These are phyloP conservation scores for Tromatobia lineatoria DNA, from an alignment of 2,888 invertebrate genomes.

Conservation along the genomic window DNA sequence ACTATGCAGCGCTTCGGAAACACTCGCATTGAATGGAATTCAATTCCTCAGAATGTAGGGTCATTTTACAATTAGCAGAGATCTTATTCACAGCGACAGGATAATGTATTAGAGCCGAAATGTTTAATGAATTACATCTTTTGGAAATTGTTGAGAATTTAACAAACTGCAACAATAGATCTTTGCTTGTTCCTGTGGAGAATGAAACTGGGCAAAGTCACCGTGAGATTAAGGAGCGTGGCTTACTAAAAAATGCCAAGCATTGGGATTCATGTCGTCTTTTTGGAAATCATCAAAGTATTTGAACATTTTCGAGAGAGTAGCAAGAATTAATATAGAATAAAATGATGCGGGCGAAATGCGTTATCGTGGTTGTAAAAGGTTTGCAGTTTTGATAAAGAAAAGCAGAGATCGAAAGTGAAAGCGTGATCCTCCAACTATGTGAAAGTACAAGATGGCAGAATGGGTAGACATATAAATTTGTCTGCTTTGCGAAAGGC, in stretches of 20 bases:
- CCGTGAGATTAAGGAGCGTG: not conserved
- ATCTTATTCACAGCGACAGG: not conserved
- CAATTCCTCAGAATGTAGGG: conserved; percentile 1
- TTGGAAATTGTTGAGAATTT: not conserved
- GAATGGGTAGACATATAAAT: conserved; percentile 59
- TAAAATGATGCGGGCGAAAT: too few relatives aligned
- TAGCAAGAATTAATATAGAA: not conserved
- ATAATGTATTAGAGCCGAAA: not conserved
- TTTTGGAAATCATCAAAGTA: not conserved
- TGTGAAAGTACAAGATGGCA: conserved; percentile 10
- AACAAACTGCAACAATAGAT: too few relatives aligned
- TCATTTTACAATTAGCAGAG: not conserved
- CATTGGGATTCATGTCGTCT: not conserved
- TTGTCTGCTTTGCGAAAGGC: conserved; percentile 53
- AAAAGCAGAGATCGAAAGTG: too few relatives aligned
- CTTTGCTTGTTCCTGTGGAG: too few relatives aligned
- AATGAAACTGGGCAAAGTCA: too few relatives aligned
- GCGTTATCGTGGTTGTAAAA: too few relatives aligned
- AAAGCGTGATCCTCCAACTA: conserved; percentile 30
- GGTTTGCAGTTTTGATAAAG: too few relatives aligned
- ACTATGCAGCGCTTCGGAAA: not conserved
- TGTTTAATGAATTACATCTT: not conserved
- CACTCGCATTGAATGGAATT: conserved; percentile 30
- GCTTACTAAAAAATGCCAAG: not conserved
- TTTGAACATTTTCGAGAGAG: not conserved